Evolutionary conservation across 2,113 vertebrate genomes (phyloP).

Genomic region (Hoplias malabaricus): DNA sequence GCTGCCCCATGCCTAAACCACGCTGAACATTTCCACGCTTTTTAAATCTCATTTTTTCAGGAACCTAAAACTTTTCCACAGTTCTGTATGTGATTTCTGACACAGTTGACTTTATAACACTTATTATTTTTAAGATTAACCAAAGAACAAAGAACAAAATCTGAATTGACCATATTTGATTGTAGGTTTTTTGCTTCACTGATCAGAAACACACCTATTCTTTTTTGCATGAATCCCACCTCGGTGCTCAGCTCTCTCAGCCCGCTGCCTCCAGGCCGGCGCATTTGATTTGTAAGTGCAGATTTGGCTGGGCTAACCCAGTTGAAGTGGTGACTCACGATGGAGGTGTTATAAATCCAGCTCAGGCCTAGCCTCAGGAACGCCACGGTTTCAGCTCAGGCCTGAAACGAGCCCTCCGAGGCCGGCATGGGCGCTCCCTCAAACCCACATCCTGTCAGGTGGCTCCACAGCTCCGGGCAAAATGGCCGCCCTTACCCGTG

Average conservation of each 20-base stretch:
- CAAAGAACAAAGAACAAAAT: too few relatives aligned
- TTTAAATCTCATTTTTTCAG: too few relatives aligned
- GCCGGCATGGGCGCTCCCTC: neutral
- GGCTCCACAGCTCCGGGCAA: neutral
- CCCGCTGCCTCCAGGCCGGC: neutral
- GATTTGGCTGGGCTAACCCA: neutral
- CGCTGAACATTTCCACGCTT: too few relatives aligned
- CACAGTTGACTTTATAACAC: too few relatives aligned
- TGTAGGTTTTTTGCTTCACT: too few relatives aligned
- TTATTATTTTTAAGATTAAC: too few relatives aligned
- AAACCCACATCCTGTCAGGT: conserved; percentile 44
- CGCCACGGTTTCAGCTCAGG: neutral
- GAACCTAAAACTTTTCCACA: too few relatives aligned
- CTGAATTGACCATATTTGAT: too few relatives aligned
- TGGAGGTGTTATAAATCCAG: conserved; percentile 9
- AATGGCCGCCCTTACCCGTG: neutral
- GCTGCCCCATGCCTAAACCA: too few relatives aligned
- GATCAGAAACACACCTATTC: neutral
- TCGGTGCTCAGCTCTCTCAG: neutral
- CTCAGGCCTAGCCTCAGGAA: conserved; percentile 18
- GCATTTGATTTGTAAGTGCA: conserved; percentile 4
- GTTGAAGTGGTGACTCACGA: conserved; percentile 20
- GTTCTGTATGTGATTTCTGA: too few relatives aligned
- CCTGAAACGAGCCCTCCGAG: conserved; percentile 11
- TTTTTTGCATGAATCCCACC: too few relatives aligned